Conservation (phyloP, 2,797 vertebrate genomes). For the Acrocephalus scirpaceus region DNA sequence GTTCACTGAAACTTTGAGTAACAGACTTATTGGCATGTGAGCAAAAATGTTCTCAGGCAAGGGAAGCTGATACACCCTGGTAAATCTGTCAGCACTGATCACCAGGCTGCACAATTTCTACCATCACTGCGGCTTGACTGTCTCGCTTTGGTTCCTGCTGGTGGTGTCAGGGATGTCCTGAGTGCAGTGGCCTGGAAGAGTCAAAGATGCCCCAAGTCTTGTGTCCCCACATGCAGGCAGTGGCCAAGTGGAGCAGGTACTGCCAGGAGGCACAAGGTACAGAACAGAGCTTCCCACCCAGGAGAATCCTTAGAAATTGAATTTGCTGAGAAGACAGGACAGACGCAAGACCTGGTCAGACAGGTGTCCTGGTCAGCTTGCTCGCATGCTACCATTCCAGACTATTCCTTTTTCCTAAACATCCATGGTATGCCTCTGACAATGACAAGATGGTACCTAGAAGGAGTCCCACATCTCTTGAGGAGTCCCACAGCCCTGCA, state of each 20-base stretch:
- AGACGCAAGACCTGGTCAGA: background rate
- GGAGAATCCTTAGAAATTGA: background rate
- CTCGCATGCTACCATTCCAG: background rate
- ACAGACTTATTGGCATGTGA: constrained; percentile 24
- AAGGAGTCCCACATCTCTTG: background rate
- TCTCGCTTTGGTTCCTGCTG: background rate
- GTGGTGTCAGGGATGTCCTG: background rate
- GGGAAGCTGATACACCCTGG: background rate
- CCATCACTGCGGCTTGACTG: fast-evolving
- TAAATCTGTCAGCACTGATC: background rate
- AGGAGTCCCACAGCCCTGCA: too few species aligned
- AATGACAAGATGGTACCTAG: background rate
- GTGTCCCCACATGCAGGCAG: background rate
- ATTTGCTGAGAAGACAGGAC: background rate
- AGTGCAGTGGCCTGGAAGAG: background rate
- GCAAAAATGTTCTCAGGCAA: background rate
- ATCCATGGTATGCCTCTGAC: background rate
- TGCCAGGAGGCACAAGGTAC: background rate
- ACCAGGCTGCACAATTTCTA: background rate
- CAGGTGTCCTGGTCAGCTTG: background rate
- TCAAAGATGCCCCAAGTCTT: background rate
- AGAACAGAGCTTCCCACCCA: background rate
- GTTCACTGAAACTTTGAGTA: background rate
- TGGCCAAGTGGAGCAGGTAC: background rate
- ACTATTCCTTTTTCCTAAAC: background rate